Evolutionary conservation across 2,888 invertebrate genomes (phyloP).

Genomic region (Priocnemis perturbator): DNA sequence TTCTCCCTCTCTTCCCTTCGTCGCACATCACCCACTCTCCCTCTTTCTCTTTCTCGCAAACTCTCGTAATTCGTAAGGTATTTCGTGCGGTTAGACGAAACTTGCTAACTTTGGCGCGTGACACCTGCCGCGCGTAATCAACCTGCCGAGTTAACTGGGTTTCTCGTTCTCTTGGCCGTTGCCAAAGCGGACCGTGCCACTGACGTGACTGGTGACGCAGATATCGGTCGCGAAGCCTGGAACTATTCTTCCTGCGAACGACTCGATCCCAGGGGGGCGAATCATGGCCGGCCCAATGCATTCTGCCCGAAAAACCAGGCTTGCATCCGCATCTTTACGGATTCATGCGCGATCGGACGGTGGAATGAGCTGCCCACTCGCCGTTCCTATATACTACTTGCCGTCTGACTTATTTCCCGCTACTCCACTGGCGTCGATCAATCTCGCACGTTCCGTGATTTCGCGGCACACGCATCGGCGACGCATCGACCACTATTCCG

Average conservation of each 20-base stretch:
- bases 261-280: too few relatives aligned
- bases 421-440: constrained; percentile 18
- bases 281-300: neutral
- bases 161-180: constrained; percentile 47
- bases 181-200: neutral
- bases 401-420: constrained; percentile 24
- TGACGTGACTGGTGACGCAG: too few relatives aligned
- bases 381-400: neutral
- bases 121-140: constrained; percentile 63
- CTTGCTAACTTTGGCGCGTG: constrained; percentile 55
- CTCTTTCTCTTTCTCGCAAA: constrained; percentile 29
- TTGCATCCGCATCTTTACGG: constrained; percentile 2
- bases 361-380: too few relatives aligned
- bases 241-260: too few relatives aligned
- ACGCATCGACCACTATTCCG: too few relatives aligned
- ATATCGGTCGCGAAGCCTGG: neutral
- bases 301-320: neutral
- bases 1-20: neutral
- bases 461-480: too few relatives aligned
- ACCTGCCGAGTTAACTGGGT: constrained; percentile 59
- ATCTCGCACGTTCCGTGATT: constrained; percentile 29
- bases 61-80: constrained; percentile 54
- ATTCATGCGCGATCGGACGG: constrained; percentile 16
- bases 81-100: constrained; percentile 55
- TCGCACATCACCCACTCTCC: neutral